These are phyloP conservation scores for Dunckerocampus dactyliophorus DNA, from an alignment of 2,113 vertebrate genomes.

Conservation along the genomic window DNA sequence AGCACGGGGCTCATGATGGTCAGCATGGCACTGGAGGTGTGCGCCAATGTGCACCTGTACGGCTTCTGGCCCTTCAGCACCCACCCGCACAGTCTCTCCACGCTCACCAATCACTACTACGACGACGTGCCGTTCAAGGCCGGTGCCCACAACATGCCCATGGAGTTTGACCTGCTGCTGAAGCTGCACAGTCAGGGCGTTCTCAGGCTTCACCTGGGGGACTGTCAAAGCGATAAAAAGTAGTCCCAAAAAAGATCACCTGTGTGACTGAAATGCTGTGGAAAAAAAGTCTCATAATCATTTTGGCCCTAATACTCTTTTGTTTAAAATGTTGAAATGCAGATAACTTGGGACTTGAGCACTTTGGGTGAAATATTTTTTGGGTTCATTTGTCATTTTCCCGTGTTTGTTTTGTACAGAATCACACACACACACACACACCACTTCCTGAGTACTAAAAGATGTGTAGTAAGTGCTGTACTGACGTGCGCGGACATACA, in stretches of 20 bases:
- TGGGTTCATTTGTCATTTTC: not conserved
- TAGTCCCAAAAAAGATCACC: constrained; percentile 7
- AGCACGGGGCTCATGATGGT: constrained; percentile 88
- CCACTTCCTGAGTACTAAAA: no score
- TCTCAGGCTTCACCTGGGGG: constrained; percentile 82
- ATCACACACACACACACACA: no score
- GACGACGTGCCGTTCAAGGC: constrained; percentile 80
- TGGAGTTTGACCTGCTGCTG: constrained; percentile 83
- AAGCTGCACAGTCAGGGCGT: constrained; percentile 84
- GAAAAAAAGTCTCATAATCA: no score
- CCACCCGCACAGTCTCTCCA: constrained; percentile 62
- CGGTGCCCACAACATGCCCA: constrained; percentile 86
- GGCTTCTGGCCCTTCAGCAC: constrained; percentile 92
- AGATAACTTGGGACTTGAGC: constrained; percentile 2
- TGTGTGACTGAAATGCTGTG: constrained; percentile 10
- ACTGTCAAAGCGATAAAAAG: constrained; percentile 61
- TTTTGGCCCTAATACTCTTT: not conserved
- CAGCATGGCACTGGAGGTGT: constrained; percentile 86
- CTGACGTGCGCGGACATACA: no score
- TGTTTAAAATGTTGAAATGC: not conserved
- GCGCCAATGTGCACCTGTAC: constrained; percentile 83
- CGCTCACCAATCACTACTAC: constrained; percentile 90
- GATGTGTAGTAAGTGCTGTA: no score
- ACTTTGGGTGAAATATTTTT: constrained; percentile 11
- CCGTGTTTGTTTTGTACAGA: not conserved